These are phyloP conservation scores for Lordiphosa fenestrarum DNA, from an alignment of 2,888 invertebrate genomes.

Conservation along the genomic window DNA sequence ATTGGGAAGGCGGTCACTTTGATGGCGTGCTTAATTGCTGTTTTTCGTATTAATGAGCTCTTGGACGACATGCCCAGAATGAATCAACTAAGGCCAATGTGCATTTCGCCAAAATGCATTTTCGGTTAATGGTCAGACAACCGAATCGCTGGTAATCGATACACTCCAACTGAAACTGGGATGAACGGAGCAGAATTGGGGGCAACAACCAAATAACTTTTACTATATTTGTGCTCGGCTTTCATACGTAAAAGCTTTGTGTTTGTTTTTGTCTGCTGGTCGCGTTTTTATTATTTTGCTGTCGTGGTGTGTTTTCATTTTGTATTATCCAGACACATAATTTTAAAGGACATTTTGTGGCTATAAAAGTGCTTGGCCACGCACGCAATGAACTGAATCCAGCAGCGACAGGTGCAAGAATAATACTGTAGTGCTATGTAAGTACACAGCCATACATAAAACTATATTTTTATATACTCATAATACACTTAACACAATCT, in stretches of 20 bases:
- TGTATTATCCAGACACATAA: conserved; percentile 34
- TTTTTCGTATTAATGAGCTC: too few relatives aligned
- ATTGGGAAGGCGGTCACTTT: too few relatives aligned
- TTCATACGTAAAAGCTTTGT: conserved; percentile 2
- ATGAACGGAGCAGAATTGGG: too few relatives aligned
- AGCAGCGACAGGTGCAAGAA: conserved; percentile 53
- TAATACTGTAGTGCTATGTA: conserved; percentile 12
- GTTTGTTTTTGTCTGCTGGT: conserved; percentile 17
- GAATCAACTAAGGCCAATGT: too few relatives aligned
- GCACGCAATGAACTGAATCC: conserved; percentile 59
- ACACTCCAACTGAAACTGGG: too few relatives aligned
- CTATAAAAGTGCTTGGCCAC: conserved; percentile 60
- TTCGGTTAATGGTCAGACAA: too few relatives aligned
- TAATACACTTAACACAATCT: conserved; percentile 10
- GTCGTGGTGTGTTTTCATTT: conserved; percentile 4
- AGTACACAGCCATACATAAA: conserved; percentile 3
- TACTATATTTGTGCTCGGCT: conserved; percentile 10
- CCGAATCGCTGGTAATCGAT: too few relatives aligned
- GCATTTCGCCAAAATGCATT: too few relatives aligned
- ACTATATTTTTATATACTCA: conserved; percentile 12
- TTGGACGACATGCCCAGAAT: too few relatives aligned
- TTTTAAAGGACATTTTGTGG: conserved; percentile 67
- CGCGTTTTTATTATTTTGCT: conserved; percentile 8
- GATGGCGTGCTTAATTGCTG: too few relatives aligned
- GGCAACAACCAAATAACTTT: conserved; percentile 10